Evolutionary conservation across 1,140 invertebrate genomes (phyloP), one percentile per base, ranked within the genome.

Genomic region (Cataglyphis hispanica): DNA sequence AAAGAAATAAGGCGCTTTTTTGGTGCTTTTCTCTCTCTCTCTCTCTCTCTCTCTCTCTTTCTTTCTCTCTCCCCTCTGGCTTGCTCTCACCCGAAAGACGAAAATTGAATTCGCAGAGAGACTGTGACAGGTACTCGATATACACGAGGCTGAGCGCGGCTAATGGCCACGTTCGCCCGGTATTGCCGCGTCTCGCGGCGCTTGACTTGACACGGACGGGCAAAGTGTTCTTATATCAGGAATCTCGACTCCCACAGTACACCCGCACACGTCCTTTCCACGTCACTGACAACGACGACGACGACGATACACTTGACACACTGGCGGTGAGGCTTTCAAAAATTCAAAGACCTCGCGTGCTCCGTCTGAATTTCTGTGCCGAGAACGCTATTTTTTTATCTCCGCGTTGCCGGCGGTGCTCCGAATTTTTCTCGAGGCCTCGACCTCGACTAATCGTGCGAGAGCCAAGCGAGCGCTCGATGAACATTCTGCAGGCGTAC

Each of bases 91-190:
- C 88, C 88, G 78, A 92, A 92, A 92, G 77, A 27, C 77, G 90
- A 93, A 92, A 93, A 93, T 92, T 88, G 89, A 87, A 92, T 91
- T 91, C 88, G 61, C 72, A 53, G 63, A 67, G 70, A 87, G 74
- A 87, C 61, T 87, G 63, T 89, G 91, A 93, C 92, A 92, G 91
- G 70, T 92, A 90, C 87, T 92, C 91, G 86, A 93, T 92, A 92
- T 76, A 56, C 85, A 80, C 22, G n/a, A 66, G 31, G 22, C 75
- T 22, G 56, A 80, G 67, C 86, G 80, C 86, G 86, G 92, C 89
- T 93, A 92, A 93, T 90, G 87, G 89, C 89, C 63, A 87, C 87
- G 77, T 70, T 80, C 70, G 67, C 37, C 31, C 11, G 34, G 60
- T 69, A 60, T 76, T 86, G 53, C 58, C 63, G 69, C 84, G 87